Base-by-base conservation (phyloP, 2,113 vertebrate genomes). In the Notiomystis cincta region DNA sequence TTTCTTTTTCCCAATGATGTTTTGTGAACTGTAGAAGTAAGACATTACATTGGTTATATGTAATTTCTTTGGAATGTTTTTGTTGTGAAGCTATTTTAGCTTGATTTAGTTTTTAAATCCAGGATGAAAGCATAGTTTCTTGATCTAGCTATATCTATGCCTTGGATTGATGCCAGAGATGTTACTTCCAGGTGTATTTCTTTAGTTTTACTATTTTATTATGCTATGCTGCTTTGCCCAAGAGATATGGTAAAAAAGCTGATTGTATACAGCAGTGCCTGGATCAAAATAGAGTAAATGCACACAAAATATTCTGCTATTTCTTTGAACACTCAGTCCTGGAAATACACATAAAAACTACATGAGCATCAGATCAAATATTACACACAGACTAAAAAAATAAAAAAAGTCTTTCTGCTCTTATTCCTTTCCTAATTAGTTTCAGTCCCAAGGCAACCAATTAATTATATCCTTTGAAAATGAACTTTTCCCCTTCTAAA, bases 391-490 rank as follows among this genome's bases (percentile, higher is more conserved):
- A 14, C 65, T 42, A 13, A 37, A 72, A 44, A 67, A 65, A 44
- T 30, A 71, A 48, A 65, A 50, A 47, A 51, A 19, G 5, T 33
- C 7, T 54, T 65, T 51, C 40, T 37, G 22, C 38, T 91, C 15
- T 65, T 82, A 69, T 53, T 78, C 33, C n/a, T 78, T 80, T 88
- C 50, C 35, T 65, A 90, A 94, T 95, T 94, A 93, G 42, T 91
- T 95, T 72, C n/a, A 91, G 42, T 87, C 82, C 47, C 60, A 90
- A 73, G 35, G 61, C 60, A 94, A 62, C 33, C 61, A 93, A 88
- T 94, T 93, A 82, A 95, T 92, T 84, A 82, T 13, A 72, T 47
- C 21, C 15, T 92, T 87, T 93, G 58, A 89, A 97, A 96, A 87
- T 87, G 23, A 95, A 83, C 78, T 89, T 72, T 93, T 82, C 11